phyloP scores from a whole-genome alignment of 1,140 invertebrate genomes.

The Colletes latitarsis region DNA sequence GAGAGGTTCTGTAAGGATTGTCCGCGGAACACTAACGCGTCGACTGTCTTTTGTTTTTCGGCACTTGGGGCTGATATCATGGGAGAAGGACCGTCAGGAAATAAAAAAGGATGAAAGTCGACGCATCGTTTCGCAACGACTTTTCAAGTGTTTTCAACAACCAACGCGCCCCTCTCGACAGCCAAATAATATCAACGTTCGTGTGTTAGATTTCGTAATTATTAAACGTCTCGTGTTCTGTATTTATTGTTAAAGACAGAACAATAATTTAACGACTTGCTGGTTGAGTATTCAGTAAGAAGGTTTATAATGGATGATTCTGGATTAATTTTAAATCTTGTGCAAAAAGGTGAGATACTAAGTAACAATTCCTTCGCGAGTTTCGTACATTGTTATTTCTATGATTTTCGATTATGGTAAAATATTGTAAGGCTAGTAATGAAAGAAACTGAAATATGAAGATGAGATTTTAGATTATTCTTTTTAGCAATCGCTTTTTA shows the following conservation, averaged over 20 bases:
- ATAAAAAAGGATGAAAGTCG: slow-evolving; percentile 35
- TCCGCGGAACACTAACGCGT: too few relatives aligned
- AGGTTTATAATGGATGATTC: slow-evolving; percentile 32
- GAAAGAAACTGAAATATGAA: neutral
- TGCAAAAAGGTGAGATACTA: slow-evolving; percentile 44
- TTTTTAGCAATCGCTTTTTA: too few relatives aligned
- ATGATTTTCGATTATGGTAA: neutral
- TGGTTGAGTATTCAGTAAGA: neutral
- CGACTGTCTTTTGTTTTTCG: slow-evolving; percentile 27
- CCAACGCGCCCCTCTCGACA: slow-evolving; percentile 37
- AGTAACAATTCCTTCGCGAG: neutral
- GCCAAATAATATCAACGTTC: slow-evolving; percentile 40
- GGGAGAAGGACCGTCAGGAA: neutral
- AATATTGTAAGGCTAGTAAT: neutral
- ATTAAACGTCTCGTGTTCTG: slow-evolving; percentile 37
- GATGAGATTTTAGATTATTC: too few relatives aligned
- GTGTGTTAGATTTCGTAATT: slow-evolving; percentile 50
- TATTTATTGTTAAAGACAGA: slow-evolving; percentile 50
- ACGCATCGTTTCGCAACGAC: slow-evolving; percentile 48
- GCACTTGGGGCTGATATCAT: slow-evolving; percentile 8
- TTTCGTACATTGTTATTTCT: neutral
- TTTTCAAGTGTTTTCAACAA: slow-evolving; percentile 64
- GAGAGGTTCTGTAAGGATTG: too few relatives aligned
- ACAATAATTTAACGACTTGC: slow-evolving; percentile 14
- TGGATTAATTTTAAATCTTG: slow-evolving; percentile 40